Conservation (phyloP, 92 coral and sea anemone genomes). For the Chrysogorgia sp. region DNA sequence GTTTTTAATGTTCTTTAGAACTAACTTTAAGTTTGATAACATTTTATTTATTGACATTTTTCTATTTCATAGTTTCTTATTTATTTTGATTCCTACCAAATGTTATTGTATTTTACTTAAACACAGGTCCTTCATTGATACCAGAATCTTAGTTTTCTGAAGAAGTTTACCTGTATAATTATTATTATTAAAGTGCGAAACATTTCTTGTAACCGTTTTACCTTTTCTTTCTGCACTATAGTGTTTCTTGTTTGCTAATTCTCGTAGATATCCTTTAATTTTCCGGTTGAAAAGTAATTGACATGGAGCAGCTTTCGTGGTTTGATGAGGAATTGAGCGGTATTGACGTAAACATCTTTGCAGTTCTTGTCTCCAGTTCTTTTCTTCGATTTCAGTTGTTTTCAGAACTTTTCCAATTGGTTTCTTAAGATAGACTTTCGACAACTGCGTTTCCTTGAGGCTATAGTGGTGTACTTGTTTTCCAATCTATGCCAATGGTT, state of each 20-base stretch:
- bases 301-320: conserved; percentile 44
- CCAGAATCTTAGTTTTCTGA: no score
- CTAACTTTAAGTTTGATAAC: no score
- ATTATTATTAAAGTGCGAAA: conserved; percentile 9
- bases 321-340: conserved; percentile 46
- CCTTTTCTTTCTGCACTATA: conserved; percentile 21
- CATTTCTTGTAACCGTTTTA: conserved; percentile 26
- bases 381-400: conserved; percentile 34
- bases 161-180: no score
- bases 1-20: no score
- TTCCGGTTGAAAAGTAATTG: conserved; percentile 26
- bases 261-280: conserved; percentile 37
- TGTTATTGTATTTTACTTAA: no score
- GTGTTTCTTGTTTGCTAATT: conserved; percentile 38
- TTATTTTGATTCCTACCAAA: no score
- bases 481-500: not conserved
- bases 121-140: no score
- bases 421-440: conserved; percentile 33
- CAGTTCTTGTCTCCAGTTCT: conserved; percentile 53
- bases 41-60: no score
- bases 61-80: no score
- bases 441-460: conserved; percentile 43
- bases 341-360: conserved; percentile 38
- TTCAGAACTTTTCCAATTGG: conserved; percentile 35
- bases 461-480: conserved; percentile 33